Evolutionary conservation across 2,113 vertebrate species (phyloP).

Genomic region (Empidonax traillii): DNA sequence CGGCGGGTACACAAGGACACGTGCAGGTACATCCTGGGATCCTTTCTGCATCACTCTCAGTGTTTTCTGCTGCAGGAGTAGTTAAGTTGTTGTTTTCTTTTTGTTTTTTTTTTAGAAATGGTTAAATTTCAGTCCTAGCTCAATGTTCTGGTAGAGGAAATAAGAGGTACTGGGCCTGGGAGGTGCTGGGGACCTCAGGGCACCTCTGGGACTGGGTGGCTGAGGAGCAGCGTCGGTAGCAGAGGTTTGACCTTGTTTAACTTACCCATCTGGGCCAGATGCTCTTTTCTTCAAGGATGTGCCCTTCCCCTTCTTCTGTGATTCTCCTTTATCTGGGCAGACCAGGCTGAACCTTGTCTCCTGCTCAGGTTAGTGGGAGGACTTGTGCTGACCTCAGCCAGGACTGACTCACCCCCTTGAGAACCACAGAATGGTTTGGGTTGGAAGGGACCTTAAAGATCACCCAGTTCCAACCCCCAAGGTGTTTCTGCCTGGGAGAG

Average conservation of each 20-base stretch:
- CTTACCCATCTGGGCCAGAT: not conserved
- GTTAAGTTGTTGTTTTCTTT: no score
- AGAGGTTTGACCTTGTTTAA: not conserved
- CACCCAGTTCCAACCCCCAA: not conserved
- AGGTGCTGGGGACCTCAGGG: accelerated
- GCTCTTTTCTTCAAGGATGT: not conserved
- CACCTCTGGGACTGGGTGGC: not conserved
- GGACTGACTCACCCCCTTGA: not conserved
- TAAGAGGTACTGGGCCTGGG: not conserved
- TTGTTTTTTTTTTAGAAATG: not conserved
- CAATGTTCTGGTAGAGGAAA: not conserved
- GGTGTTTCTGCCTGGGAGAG: not conserved
- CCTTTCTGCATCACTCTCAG: not conserved
- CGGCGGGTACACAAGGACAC: accelerated
- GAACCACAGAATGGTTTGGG: no score
- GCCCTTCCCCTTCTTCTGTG: not conserved
- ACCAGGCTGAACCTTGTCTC: not conserved
- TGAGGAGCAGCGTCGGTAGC: not conserved
- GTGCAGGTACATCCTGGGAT: not conserved
- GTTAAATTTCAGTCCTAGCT: not conserved
- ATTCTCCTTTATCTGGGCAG: not conserved
- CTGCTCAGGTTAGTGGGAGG: not conserved
- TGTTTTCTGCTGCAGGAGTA: not conserved
- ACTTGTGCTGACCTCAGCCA: not conserved
- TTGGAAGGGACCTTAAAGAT: not conserved